phyloP scores from a whole-genome alignment of 2,888 invertebrate species.

The Lydus trimaculatus region DNA sequence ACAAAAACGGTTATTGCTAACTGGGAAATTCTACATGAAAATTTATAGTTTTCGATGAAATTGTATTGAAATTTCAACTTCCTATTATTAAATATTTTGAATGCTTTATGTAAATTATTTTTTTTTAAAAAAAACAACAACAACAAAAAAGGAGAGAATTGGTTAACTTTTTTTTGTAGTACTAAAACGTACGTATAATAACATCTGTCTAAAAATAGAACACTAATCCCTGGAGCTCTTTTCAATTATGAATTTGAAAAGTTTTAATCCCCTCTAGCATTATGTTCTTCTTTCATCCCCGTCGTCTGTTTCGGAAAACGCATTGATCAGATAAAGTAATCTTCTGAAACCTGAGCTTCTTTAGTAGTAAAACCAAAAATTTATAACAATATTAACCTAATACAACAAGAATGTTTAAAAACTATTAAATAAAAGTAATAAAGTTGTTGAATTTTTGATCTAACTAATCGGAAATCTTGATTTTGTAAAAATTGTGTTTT shows the following conservation, averaged over 20 bases:
- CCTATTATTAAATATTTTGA: too few species aligned
- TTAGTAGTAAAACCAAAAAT: neutral
- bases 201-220: neutral
- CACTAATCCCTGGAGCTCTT: neutral
- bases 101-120: too few species aligned
- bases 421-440: neutral
- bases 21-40: neutral
- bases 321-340: too few species aligned
- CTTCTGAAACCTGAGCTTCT: neutral
- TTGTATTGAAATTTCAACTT: too few species aligned
- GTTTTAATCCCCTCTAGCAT: neutral
- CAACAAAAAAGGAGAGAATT: too few species aligned
- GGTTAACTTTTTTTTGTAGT: too few species aligned
- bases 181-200: too few species aligned
- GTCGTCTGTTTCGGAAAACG: neutral
- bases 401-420: neutral
- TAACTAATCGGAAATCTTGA: too few species aligned
- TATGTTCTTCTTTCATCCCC: neutral
- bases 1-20: neutral
- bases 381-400: neutral
- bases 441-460: neutral
- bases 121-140: too few species aligned
- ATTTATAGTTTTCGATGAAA: too few species aligned
- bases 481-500: too few species aligned
- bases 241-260: neutral